Percentiles rank a stretch among this genome's conserved stretches.
Evolutionary conservation across 1,140 invertebrate genomes (phyloP).

Genomic region (Ylistrum balloti): DNA sequence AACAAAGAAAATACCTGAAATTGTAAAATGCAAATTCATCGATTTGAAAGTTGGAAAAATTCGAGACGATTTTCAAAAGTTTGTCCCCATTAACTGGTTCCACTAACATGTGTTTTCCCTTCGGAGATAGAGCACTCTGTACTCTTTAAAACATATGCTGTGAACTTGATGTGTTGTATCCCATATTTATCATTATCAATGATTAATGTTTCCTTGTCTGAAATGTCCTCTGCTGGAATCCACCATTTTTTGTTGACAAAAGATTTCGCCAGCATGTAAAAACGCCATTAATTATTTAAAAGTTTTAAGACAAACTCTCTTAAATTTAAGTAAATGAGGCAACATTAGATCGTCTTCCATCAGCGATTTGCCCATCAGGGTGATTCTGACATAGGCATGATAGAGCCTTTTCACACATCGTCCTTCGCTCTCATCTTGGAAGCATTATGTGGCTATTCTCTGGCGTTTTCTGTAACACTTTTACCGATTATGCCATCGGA

Average conservation of each 20-base stretch:
- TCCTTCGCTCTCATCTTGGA: background rate
- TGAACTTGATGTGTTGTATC: background rate
- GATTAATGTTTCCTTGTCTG: background rate
- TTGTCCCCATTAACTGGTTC: no score
- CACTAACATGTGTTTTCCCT: background rate
- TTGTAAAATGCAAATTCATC: no score
- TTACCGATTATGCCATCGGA: conserved; percentile 7
- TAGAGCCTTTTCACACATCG: background rate
- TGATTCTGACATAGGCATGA: background rate
- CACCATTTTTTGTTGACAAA: background rate
- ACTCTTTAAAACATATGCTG: background rate
- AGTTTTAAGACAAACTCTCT: background rate
- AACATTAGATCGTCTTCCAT: background rate
- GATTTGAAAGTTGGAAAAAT: background rate
- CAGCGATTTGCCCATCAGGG: background rate
- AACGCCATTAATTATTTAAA: background rate
- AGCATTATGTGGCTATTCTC: conserved; percentile 3
- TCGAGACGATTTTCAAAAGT: no score
- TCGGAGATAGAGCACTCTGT: background rate
- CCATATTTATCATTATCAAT: background rate
- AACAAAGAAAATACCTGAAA: no score
- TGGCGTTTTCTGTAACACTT: background rate
- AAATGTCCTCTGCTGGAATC: background rate
- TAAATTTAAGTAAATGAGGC: background rate
- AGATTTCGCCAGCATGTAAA: background rate